Conservation (phyloP, 2,113 vertebrate genomes). For the Lates calcarifer region DNA sequence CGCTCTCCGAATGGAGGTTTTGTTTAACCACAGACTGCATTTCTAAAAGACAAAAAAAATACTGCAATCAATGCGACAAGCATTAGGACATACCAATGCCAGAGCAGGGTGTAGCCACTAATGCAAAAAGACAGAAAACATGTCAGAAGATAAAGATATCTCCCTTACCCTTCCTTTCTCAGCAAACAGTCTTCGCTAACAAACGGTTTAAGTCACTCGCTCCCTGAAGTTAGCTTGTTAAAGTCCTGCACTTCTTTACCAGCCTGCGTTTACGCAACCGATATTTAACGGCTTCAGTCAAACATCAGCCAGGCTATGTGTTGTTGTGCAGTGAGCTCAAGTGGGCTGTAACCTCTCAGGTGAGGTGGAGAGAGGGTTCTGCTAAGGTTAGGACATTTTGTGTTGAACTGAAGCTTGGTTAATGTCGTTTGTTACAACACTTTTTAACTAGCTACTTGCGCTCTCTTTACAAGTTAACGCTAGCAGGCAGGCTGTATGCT, state of each 20-base stretch:
- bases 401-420: neutral
- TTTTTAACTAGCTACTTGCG: neutral
- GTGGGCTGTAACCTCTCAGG: neutral
- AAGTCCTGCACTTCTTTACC: neutral
- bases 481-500: neutral
- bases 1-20: conserved; percentile 80
- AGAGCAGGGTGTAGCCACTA: too few species aligned
- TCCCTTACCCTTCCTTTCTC: neutral
- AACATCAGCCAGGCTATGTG: conserved; percentile 24
- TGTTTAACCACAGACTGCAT: conserved; percentile 83
- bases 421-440: too few species aligned
- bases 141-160: neutral
- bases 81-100: neutral
- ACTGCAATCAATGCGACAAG: neutral
- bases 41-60: conserved; percentile 48
- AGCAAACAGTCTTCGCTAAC: neutral
- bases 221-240: neutral
- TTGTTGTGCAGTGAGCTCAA: neutral
- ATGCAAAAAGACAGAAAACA: neutral
- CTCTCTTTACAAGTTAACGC: neutral
- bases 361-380: neutral
- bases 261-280: neutral
- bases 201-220: neutral
- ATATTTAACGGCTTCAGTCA: conserved; percentile 47
- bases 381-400: neutral